Percentiles rank a stretch among this genome's conserved stretches.
These are phyloP conservation scores for Turdus rufiventris DNA, from an alignment of 2,113 vertebrate species.

Conservation along the genomic window DNA sequence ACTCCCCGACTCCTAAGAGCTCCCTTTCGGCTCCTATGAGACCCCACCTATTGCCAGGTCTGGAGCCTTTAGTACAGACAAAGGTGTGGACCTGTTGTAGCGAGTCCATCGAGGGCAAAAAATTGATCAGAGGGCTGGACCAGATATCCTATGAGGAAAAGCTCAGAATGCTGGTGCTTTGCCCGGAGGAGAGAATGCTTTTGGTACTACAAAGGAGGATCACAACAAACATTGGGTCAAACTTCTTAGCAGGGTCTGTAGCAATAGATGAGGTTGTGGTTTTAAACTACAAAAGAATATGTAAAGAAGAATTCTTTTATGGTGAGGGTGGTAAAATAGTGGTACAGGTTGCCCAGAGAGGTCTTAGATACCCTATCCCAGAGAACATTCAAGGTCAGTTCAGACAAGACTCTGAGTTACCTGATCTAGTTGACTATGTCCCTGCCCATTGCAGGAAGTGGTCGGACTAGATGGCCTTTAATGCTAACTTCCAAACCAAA, in stretches of 20 bases:
- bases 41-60: accelerated
- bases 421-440: background rate
- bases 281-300: background rate
- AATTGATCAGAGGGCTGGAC: background rate
- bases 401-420: background rate
- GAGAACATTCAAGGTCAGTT: background rate
- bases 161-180: background rate
- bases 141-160: accelerated
- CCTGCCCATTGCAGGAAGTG: background rate
- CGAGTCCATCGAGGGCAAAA: accelerated
- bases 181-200: background rate
- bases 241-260: background rate
- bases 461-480: background rate
- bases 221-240: background rate
- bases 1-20: accelerated
- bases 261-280: accelerated
- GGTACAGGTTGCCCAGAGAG: background rate
- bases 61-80: accelerated
- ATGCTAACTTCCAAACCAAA: background rate
- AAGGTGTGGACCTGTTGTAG: background rate
- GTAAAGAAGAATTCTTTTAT: background rate
- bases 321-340: background rate
- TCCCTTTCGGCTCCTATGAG: accelerated
- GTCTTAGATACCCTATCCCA: background rate
- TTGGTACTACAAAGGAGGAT: accelerated